Base-by-base conservation (phyloP, 1,140 invertebrate genomes). In the Aradophagus sp. region DNA sequence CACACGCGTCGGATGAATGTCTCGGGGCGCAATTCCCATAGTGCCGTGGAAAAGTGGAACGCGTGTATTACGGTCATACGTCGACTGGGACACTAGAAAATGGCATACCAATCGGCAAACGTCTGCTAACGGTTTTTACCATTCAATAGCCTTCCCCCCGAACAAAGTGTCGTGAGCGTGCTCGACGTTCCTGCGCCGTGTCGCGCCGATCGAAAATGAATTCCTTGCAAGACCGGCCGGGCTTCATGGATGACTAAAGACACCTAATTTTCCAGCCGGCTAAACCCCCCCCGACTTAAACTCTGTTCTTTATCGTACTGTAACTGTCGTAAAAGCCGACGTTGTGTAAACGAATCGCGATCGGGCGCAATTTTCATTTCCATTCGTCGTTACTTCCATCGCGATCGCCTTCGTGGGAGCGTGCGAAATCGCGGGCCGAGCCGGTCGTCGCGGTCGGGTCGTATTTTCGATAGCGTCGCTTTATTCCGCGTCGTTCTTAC, bases 51-150 rank as follows among this genome's bases (percentile, higher is more conserved):
- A 62, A 56, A 65, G 50, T 66, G 23, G 50, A 59, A 48, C 20
- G 27, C 44, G 45, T 32, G 59, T 50, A 42, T 35, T 38, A 55
- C 55, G 69, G 26, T 13, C 29, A 62, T 55, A 58, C 55, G 50
- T 55, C 36, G 55, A 58, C 67, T 67, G 31, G 56, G 48, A 72
- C 68, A 38, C 15, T 61, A 35, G 68, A 65, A 72, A 72, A 65
- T 55, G 68, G 55, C 63, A 56, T 47, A 48, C 56, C 69, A 36
- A 67, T 72, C 53, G 53, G 29, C 39, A 16, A 52, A 61, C 56
- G 29, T 38, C n/a, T 52, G 45, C 70, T 73, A 73, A 73, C 70
- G 70, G 70, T 68, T 73, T 73, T 73, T 62, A 73, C 70, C 63
- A 73, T 73, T 73, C 65, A 73, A 73, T 73, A 73, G 71, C 59